Evolutionary conservation across 2,888 invertebrate genomes (phyloP), one percentile per base, ranked within the genome.

Genomic region (Ganaspis brasiliensis): DNA sequence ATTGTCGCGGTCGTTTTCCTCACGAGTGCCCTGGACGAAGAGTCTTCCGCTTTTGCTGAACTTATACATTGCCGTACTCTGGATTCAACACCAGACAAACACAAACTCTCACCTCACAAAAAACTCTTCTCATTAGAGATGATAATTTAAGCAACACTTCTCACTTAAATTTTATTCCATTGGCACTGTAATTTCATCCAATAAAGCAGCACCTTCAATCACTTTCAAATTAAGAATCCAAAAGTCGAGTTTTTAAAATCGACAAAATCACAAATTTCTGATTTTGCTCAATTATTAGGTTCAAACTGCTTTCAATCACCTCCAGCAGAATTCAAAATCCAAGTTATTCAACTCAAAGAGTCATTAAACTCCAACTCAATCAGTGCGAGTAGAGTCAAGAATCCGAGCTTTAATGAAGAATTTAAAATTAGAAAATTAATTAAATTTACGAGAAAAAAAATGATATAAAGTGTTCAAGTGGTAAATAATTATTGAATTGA

Each of bases 41-140:
- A 97, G 93, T 79, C 96, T 94, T 56, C 89, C 91, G 90, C 96
- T 96, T 92, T 96, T 95, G 82, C 96, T 95, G 92, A 97, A 97
- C 90, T 95, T 95, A 91, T 96, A 96, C 95, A 97, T 96, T 85
- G 94, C 94, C 94, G 94, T 94, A 45, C 31, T 31, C 45, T 63
- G 19, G 19, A 21, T 56, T 55, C 24, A 31, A 35, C 37, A 72
- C 10, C 56, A 45, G 14, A 40, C 45, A 21, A 63, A 40, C 24
- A 59, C 3, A 59, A 26, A 31, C 31, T 59, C 31, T n/a, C 57
- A 59, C 57, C 57, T 59, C 57, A 63, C 40, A 67, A 45, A 45
- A 40, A 52, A 52, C 19, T 1, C 19, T 19, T 19, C 52, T 49
- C 49, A 49, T 49, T 49, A 6, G 49, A 3, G 19, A 10, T 12